Evolutionary conservation across 2,888 invertebrate species (phyloP), one percentile per base, ranked within the genome.

Genomic region (Sisyra terminalis): DNA sequence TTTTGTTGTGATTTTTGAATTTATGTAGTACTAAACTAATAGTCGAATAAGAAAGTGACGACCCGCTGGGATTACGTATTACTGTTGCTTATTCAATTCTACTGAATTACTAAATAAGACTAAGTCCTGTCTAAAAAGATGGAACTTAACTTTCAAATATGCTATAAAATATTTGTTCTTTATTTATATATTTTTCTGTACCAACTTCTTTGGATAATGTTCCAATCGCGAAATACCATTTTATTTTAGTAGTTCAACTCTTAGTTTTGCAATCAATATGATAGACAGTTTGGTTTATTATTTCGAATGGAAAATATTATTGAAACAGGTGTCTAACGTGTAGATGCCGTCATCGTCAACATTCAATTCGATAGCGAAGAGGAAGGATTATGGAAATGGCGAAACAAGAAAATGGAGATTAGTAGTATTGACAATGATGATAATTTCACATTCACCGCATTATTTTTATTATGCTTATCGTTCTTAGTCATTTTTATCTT

Each of bases 331-430:
- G 37, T 29, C n/a, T 39, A 18, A 39, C 32, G 38, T 24, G 14
- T 29, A 38, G 43, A 51, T 47, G 42, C 44, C 47, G 49, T 46
- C n/a, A 36, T 43, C 16, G 39, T 42, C 2, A 39, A 45, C 7
- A 46, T 43, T 13, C 40, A 43, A 39, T 43, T 58, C 57, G 71
- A 69, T 42, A 64, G 64, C 9, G 70, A 69, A 9, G 66, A 41
- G n/a, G 15, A n/a, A 16, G 14, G 70, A 3, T 60, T 69, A 11
- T 66, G 69, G 47, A 68, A 67, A 11, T 74, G 72, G 73, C 63
- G 71, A 6, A 63, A 61, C 50, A 64, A 60, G 49, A 70, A 68
- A 9, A 66, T 67, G 8, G 66, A 54, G 56, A 16, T 62, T 60
- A 29, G 59, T 58, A 1, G 53, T 2, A 46, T n/a, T 55, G 53